These are phyloP conservation scores for Lepus timidus DNA, from an alignment of 2,113 vertebrate species.

Conservation along the genomic window DNA sequence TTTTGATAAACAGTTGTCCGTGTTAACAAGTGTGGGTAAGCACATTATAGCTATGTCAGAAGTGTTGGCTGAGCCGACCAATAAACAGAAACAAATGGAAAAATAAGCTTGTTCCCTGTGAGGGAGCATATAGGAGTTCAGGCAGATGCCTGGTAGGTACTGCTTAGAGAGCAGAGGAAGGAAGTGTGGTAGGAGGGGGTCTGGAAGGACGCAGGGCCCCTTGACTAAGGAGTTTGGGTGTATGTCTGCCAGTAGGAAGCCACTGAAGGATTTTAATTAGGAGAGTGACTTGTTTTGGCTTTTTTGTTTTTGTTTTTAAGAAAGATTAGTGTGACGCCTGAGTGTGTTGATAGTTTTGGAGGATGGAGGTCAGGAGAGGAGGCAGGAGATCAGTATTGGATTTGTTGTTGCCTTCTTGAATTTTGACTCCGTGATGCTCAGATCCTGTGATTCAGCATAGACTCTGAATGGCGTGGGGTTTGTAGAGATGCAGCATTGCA, in stretches of 20 bases:
- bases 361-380: background rate
- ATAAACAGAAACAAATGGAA: background rate
- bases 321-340: background rate
- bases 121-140: background rate
- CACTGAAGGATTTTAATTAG: slow-evolving; percentile 10
- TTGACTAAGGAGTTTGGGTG: background rate
- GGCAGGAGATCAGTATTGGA: background rate
- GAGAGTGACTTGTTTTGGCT: background rate
- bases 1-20: background rate
- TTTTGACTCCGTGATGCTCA: background rate
- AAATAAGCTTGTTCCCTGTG: background rate
- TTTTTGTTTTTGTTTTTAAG: background rate
- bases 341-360: slow-evolving; percentile 16
- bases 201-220: background rate
- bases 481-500: background rate
- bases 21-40: background rate
- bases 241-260: background rate
- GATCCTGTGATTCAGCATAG: background rate
- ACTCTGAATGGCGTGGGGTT: background rate
- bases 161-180: background rate
- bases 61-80: background rate
- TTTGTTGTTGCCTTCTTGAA: background rate
- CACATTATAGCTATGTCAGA: background rate
- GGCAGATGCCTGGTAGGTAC: background rate
- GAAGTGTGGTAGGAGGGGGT: background rate